Evolutionary conservation across 2,113 vertebrate genomes (phyloP), one percentile per base, ranked within the genome.

Genomic region (Chiloscyllium plagiosum): DNA sequence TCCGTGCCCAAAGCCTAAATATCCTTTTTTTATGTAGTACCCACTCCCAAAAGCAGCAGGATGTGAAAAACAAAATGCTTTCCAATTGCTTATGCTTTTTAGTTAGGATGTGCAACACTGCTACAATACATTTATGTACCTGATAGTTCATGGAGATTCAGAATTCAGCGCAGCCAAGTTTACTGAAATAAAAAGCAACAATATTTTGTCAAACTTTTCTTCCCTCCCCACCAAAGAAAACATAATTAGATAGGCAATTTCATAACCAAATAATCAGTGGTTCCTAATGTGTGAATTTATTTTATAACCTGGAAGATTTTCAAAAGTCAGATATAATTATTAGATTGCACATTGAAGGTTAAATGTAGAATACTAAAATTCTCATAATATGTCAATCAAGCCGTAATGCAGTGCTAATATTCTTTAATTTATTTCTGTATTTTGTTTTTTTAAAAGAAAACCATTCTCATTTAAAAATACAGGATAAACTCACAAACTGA

Each of bases 1-100:
- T 95, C 68, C 33, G 94, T 42, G 94, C 94, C 94, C 68, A 52
- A 76, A 95, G 94, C 68, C 94, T 72, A 95, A 95, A 95, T 70
- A 70, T 95, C 94, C 47, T 69, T 72, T 47, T 70, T 72, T 61
- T 61, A 56, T 50, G 47, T 50, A 72, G 72, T 72, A 47, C 42
- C 42, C 37, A 29, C 94, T 72, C 24, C 42, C 94, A 22, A 69
- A 95, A 95, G 94, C 68, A 95, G 12, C 68, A 47, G 94, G 52
- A 95, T 33, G 94, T 95, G 94, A 26, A 70, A 95, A 95, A 95
- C 93, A 95, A 95, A 26, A 72, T 65, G 4, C 47, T 26, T 72
- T 72, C 50, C 22, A 52, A 95, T 50, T 95, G 37, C 29, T 70
- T 94, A 42, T 52, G 42, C 72, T 95, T 72, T 69, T 47, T 69